Evolutionary conservation across 2,888 invertebrate species (phyloP).

Genomic region (Microctonus hyperodae): DNA sequence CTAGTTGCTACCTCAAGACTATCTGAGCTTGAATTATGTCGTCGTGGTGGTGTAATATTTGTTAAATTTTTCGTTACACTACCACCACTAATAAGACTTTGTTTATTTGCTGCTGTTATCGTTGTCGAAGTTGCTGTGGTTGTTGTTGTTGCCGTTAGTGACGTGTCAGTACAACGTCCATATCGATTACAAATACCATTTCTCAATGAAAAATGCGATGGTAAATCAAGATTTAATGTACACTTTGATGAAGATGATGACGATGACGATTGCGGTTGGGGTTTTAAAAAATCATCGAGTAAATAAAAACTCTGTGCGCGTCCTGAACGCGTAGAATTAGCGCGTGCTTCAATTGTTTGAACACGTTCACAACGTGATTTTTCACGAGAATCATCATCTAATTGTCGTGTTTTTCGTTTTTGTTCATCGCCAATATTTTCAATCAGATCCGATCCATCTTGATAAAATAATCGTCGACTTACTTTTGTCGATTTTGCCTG

Average conservation of each 20-base stretch:
- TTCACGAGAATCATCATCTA: conserved; percentile 38
- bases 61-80: conserved; percentile 40
- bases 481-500: conserved; percentile 47
- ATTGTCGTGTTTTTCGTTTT: conserved; percentile 31
- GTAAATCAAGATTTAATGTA: conserved; percentile 33
- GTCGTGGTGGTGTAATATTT: conserved; percentile 59
- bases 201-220: conserved; percentile 32
- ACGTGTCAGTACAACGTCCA: neutral
- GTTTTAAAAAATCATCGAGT: conserved; percentile 64
- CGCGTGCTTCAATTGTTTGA: conserved; percentile 35
- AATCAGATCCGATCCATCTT: conserved; percentile 29
- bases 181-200: conserved; percentile 3
- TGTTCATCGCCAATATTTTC: conserved; percentile 44
- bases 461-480: conserved; percentile 52
- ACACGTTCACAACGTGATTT: conserved; percentile 31
- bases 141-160: no score
- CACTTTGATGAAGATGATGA: conserved; percentile 22
- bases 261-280: conserved; percentile 28
- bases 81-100: conserved; percentile 3
- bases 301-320: conserved; percentile 65
- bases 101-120: neutral
- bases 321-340: conserved; percentile 53
- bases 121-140: no score
- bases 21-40: conserved; percentile 61
- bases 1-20: conserved; percentile 61